Conservation (phyloP, 2,113 vertebrate genomes). For the Fulica atra region DNA sequence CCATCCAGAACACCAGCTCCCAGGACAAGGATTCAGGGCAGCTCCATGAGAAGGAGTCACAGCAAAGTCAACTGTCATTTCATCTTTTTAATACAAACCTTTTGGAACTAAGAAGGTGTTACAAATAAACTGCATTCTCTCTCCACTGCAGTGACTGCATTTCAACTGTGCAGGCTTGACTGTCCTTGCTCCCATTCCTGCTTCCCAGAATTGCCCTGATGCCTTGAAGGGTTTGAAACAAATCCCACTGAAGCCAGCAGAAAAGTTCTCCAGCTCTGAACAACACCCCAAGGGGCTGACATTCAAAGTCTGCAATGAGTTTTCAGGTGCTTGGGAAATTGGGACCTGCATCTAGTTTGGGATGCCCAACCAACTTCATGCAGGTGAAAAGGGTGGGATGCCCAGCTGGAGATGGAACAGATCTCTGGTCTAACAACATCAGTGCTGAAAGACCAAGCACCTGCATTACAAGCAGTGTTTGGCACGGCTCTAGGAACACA, state of each 20-base stretch:
- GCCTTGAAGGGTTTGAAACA: not conserved
- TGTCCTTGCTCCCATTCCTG: not conserved
- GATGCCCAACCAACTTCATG: not conserved
- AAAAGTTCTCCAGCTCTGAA: not conserved
- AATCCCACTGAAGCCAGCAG: not conserved
- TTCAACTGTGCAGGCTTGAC: not conserved
- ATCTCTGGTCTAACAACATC: not conserved
- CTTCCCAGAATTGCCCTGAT: not conserved
- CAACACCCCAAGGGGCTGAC: not conserved
- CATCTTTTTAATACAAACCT: not conserved
- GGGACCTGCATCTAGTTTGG: not conserved
- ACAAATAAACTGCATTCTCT: conserved; percentile 20
- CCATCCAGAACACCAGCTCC: not conserved
- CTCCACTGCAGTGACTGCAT: not conserved
- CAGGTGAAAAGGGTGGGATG: not conserved
- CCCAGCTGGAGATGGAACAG: not conserved
- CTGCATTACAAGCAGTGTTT: not conserved
- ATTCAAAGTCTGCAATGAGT: not conserved
- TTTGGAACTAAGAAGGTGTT: conserved; percentile 5
- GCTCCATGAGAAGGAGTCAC: not conserved
- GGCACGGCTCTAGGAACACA: not conserved
- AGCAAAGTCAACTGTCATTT: not conserved
- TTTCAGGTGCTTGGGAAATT: not conserved
- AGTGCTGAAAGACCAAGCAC: not conserved
- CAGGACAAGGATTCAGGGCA: not conserved